Conservation (phyloP, 2,797 vertebrate species). For the Coregonus suidteri region DNA sequence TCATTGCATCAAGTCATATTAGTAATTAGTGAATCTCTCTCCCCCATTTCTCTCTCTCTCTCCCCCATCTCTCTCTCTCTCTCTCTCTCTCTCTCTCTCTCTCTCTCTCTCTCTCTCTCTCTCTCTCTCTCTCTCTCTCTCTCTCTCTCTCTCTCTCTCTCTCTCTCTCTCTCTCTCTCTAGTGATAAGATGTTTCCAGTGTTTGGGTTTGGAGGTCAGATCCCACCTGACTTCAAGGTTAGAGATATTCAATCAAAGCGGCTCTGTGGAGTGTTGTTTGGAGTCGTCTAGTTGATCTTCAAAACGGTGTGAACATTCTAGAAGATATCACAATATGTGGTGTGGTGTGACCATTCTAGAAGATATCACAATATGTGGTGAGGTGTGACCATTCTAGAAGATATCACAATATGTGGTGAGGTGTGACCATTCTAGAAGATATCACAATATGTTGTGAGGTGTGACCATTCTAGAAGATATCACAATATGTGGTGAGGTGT, state of each 20-base stretch:
- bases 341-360: background rate
- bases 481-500: background rate
- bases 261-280: background rate
- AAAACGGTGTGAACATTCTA: background rate
- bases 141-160: background rate
- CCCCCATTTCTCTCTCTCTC: too few species aligned
- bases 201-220: slow-evolving; percentile 96
- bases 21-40: background rate
- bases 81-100: slow-evolving; percentile 31
- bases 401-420: background rate
- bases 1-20: background rate
- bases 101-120: slow-evolving; percentile 36
- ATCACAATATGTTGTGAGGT: background rate
- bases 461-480: background rate
- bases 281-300: background rate
- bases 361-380: background rate
- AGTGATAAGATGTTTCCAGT: slow-evolving; percentile 99
- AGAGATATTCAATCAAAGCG: slow-evolving; percentile 26
- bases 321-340: background rate
- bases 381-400: background rate
- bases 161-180: slow-evolving; percentile 51
- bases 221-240: slow-evolving; percentile 99
- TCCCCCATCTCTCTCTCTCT: too few species aligned
- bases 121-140: too few species aligned
- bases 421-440: background rate